phyloP scores from a whole-genome alignment of 1,140 invertebrate species.

The Branchinecta lindahli region DNA sequence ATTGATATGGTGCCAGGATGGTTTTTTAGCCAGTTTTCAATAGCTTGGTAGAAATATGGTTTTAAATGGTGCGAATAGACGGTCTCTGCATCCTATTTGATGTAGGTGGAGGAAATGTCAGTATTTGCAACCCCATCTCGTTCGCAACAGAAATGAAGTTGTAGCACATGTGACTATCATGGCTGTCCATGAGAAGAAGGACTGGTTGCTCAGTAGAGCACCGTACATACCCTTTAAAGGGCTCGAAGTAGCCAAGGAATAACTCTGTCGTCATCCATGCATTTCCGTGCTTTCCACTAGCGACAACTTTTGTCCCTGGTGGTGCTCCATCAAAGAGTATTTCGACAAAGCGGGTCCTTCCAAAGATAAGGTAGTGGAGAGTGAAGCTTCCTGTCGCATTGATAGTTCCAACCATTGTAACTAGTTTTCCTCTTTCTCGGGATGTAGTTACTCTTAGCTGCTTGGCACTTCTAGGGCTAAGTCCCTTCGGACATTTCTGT shows the following conservation, averaged over 20 bases:
- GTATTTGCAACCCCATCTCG: constrained; percentile 5
- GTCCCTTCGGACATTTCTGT: constrained; percentile 1
- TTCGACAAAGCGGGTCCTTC: constrained; percentile 7
- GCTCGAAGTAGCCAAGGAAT: constrained; percentile 8
- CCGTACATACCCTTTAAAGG: constrained; percentile 1
- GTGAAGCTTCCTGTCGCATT: constrained; percentile 8
- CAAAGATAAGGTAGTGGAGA: constrained; percentile 5
- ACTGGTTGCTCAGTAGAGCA: constrained; percentile 4
- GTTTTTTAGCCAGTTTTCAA: constrained; percentile 8
- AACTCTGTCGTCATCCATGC: constrained; percentile 7
- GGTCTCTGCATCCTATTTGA: constrained; percentile 3
- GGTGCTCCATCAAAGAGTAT: constrained; percentile 1
- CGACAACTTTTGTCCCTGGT: constrained; percentile 7
- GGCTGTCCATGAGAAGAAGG: constrained; percentile 7
- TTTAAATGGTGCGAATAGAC: neutral
- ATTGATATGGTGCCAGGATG: neutral
- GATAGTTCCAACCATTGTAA: constrained; percentile 8
- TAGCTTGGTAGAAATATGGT: constrained; percentile 5
- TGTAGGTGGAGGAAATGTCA: constrained; percentile 4
- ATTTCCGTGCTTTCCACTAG: constrained; percentile 4
- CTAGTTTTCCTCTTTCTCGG: constrained; percentile 5
- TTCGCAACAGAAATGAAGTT: constrained; percentile 8
- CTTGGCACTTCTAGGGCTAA: constrained; percentile 4
- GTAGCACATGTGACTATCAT: constrained; percentile 5
- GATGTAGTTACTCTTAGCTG: constrained; percentile 8